Evolutionary conservation across 2,797 vertebrate species (phyloP).

Genomic region (Salmo trutta): DNA sequence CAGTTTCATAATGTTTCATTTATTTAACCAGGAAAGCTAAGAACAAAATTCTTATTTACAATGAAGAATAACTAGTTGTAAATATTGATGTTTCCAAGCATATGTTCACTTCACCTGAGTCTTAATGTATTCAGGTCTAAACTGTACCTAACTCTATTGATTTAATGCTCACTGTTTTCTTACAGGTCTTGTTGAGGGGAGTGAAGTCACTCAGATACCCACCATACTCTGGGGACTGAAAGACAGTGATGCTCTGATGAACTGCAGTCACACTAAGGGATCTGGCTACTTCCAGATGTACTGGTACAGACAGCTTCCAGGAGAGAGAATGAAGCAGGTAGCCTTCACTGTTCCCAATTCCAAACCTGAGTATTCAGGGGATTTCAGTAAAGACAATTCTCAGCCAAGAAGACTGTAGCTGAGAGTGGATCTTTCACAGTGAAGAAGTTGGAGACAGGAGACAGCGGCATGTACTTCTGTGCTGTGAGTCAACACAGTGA

Average conservation of each 20-base stretch:
- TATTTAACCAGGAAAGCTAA: neutral
- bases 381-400: too few species aligned
- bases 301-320: constrained; percentile 62
- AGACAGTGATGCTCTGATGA: constrained; percentile 33
- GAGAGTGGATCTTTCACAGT: too few species aligned
- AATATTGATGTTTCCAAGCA: neutral
- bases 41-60: too few species aligned
- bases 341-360: constrained; percentile 15
- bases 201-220: constrained; percentile 42
- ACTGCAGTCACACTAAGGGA: constrained; percentile 56
- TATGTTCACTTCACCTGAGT: neutral
- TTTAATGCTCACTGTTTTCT: neutral
- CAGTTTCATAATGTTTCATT: too few species aligned
- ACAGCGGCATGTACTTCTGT: too few species aligned
- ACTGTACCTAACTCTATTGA: neutral
- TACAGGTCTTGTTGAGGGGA: constrained; percentile 31
- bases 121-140: neutral
- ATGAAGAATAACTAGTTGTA: too few species aligned
- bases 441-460: too few species aligned
- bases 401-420: too few species aligned
- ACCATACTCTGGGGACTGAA: constrained; percentile 4
- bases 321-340: constrained; percentile 37
- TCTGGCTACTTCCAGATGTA: constrained; percentile 14
- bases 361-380: too few species aligned
- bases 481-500: too few species aligned